Evolutionary conservation across 2,113 vertebrate species (phyloP), one percentile per base, ranked within the genome.

Genomic region (Conger conger): DNA sequence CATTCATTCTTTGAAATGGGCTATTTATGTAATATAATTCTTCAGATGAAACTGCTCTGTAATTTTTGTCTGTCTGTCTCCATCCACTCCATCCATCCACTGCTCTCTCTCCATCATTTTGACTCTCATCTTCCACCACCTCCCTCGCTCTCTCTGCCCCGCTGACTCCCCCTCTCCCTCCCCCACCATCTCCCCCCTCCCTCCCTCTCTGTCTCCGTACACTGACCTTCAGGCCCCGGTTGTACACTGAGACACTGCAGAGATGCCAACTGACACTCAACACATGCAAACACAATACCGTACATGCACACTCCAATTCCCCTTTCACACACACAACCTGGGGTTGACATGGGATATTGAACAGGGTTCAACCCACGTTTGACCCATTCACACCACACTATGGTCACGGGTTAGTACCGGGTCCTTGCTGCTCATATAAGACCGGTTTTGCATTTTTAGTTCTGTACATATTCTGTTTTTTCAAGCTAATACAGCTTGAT

Each of bases 141-240:
- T 57, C 57, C 27, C 23, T 2, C 57, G 23, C 57, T 27, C 57
- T 63, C 57, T 63, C 57, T 63, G 57, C 23, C 57, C 57, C 57
- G 27, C 57, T 63, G 38, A 42, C 23, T 42, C 40, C 6, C 36
- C 37, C 27, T 38, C 5, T 45, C 17, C 23, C 38, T 80, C 79
- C 38, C 38, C 79, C 16, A 17, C 38, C 40, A 20, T 80, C 37
- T 80, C 36, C 15, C 79, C 38, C 30, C 37, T 33, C 9, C 79
- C 40, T 15, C 30, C 8, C 79, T 42, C 37, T 38, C 40, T 38
- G 17, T 27, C 68, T 9, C 82, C 27, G 33, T 40, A 83, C 82
- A 42, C 38, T 83, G 82, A 83, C 68, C 81, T 82, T 82, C 81
- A 82, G 36, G 57, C 37, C 23, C 13, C 81, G 42, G 57, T 27